phyloP scores from a whole-genome alignment of 2,113 vertebrate species.

The Stigmatopora argus region DNA sequence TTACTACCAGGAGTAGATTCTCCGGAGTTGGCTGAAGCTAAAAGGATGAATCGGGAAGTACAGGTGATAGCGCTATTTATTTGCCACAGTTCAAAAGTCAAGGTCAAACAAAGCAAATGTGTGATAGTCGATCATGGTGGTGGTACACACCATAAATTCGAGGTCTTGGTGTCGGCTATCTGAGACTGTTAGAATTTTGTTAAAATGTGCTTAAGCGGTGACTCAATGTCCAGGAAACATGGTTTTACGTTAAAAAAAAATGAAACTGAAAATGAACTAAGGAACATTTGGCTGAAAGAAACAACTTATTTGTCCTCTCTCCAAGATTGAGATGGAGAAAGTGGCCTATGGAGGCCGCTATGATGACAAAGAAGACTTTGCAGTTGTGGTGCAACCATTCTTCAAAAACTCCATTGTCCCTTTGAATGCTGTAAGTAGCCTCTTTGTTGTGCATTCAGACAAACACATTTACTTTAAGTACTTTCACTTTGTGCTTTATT shows the following conservation, averaged over 20 bases:
- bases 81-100: too few relatives aligned
- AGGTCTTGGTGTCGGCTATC: too few relatives aligned
- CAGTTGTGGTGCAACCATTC: constrained; percentile 80
- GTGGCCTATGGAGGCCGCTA: constrained; percentile 69
- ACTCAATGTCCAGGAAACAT: too few relatives aligned
- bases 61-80: constrained; percentile 49
- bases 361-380: constrained; percentile 74
- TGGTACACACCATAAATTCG: too few relatives aligned
- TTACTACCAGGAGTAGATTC: constrained; percentile 67
- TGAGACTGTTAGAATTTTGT: too few relatives aligned
- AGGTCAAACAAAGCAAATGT: too few relatives aligned
- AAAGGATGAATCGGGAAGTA: constrained; percentile 78
- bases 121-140: too few relatives aligned
- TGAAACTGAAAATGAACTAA: too few relatives aligned
- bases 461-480: not conserved
- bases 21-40: constrained; percentile 72
- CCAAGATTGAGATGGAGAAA: constrained; percentile 55
- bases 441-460: not conserved
- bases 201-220: too few relatives aligned
- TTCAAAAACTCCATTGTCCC: constrained; percentile 77
- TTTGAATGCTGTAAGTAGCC: constrained; percentile 68
- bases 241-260: too few relatives aligned
- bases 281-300: not conserved
- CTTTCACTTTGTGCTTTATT: not conserved
- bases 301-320: constrained; percentile 5